Base-by-base conservation (phyloP, 23 tunicate species). In the Clavelina lepadiformis region DNA sequence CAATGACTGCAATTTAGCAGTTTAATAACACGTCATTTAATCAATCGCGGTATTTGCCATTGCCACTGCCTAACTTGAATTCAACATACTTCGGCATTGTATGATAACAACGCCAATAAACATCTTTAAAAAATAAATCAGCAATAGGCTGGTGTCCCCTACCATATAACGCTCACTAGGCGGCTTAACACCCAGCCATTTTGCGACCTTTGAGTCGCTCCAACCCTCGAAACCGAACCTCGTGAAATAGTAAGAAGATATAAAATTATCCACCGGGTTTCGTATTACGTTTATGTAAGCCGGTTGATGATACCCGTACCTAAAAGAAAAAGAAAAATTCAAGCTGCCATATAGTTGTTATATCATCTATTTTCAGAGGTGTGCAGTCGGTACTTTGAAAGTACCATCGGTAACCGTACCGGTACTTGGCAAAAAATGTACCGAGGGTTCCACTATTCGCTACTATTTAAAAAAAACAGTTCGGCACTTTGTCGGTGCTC, bases 241-340 rank as follows among this genome's bases (percentile, higher is more conserved):
- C 20, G 59, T 47, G 65, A 78, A 78, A 58, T 78, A 78, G 44
- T 67, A 78, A 58, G 73, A 68, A 13, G 84, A 78, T 46, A 78
- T 52, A 41, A 78, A 78, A 46, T 73, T 57, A 5, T 78, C 76
- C 56, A 78, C 76, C 0, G 84, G 84, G 33, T 78, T 46, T 29
- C 84, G 75, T 6, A 78, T 47, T 47, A 78, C 47, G 44, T 78
- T 78, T 19, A 78, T 58, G 47, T 78, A 78, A 21, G 31, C 46
- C 15, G 84, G 84, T 20, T 11, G 27, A 31, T 51, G 33, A 11
- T 7, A 28, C 30, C 25, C 19, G 31, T 46, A 66, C 51, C 69
- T 63, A 23, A 13, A 11, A 44, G 15, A 44, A 44, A 44, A 44
- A 15, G 15, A 15, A 44, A 44, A 44, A 44, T 44, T 44, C 15